Conservation (phyloP, 2,888 invertebrate species). For the Diachrysia chrysitis region DNA sequence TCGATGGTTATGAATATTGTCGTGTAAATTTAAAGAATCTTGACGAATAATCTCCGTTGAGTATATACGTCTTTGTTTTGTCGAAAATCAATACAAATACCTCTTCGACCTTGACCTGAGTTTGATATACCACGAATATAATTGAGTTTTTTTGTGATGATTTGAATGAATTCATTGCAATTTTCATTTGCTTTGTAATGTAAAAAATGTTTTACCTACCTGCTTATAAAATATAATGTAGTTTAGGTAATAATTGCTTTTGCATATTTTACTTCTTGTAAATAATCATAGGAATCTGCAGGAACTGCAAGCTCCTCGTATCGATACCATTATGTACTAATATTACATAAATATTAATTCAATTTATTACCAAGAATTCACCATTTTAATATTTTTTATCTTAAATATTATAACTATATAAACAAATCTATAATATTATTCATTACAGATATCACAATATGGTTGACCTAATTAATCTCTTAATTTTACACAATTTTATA, state of each 20-base stretch:
- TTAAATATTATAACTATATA: background rate
- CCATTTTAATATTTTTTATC: background rate
- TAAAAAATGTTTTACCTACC: constrained; percentile 6
- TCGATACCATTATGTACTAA: background rate
- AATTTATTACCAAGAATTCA: background rate
- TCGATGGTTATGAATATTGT: constrained; percentile 86
- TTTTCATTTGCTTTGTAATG: no score
- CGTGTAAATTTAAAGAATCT: constrained; percentile 78
- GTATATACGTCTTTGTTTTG: constrained; percentile 76
- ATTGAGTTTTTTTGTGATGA: constrained; percentile 26
- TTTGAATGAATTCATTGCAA: background rate
- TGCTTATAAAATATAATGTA: constrained; percentile 1
- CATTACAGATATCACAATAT: background rate
- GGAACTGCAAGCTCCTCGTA: background rate
- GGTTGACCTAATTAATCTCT: constrained; percentile 2
- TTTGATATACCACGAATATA: constrained; percentile 52
- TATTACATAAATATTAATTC: background rate
- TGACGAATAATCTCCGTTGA: constrained; percentile 66
- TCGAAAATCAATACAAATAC: constrained; percentile 89
- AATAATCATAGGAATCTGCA: background rate
- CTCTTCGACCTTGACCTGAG: constrained; percentile 87
- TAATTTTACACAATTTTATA: background rate
- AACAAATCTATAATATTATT: background rate
- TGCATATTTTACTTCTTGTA: background rate
- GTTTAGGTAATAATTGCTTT: background rate